Evolutionary conservation across 2,888 invertebrate species (phyloP).

Genomic region (Eulithis prunata): DNA sequence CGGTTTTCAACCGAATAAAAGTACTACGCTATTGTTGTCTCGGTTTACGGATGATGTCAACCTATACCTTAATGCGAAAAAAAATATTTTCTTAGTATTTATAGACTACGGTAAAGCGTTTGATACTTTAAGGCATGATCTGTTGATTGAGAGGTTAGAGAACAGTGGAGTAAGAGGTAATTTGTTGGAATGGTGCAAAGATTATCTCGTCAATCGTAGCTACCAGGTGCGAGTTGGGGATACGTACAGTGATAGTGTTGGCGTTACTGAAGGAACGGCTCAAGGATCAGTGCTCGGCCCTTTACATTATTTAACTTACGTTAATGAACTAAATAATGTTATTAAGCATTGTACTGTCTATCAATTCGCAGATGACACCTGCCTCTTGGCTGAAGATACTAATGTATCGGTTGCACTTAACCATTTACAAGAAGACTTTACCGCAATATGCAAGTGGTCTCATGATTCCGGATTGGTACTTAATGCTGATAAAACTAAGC

Average conservation of each 20-base stretch:
- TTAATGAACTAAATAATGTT: background rate
- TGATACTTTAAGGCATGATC: too few species aligned
- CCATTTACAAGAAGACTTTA: background rate
- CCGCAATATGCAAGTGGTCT: background rate
- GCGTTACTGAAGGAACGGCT: background rate
- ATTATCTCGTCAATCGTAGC: background rate
- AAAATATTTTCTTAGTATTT: too few species aligned
- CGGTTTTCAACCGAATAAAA: too few species aligned
- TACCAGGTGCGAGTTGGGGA: background rate
- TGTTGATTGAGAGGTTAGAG: background rate
- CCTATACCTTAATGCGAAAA: too few species aligned
- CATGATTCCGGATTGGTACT: background rate
- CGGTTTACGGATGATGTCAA: too few species aligned
- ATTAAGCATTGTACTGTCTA: background rate
- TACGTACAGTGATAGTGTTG: background rate
- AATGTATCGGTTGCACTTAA: background rate
- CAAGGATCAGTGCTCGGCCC: background rate
- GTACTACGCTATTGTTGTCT: too few species aligned
- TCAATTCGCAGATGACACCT: background rate
- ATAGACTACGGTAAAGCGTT: too few species aligned
- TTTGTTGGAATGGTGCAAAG: background rate
- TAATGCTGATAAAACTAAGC: slow-evolving; percentile 1
- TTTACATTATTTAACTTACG: background rate
- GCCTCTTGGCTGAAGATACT: background rate
- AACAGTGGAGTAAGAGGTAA: background rate